Evolutionary conservation across 2,797 vertebrate genomes (phyloP).

Genomic region (Lepus townsendii): DNA sequence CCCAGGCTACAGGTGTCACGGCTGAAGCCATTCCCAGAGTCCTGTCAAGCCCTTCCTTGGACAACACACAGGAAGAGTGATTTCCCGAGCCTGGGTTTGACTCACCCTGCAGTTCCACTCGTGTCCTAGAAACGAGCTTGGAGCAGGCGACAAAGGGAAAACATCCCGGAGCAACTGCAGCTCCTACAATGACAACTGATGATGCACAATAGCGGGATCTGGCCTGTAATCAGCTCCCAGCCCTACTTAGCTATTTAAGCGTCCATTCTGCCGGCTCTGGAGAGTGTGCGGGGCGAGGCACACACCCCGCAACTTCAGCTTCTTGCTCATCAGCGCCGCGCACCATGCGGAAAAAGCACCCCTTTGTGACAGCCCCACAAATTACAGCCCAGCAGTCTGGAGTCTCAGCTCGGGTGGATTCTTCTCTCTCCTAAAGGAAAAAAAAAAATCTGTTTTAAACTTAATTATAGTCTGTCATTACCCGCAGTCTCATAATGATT

Average conservation of each 20-base stretch:
- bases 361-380: constrained; percentile 81
- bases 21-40: neutral
- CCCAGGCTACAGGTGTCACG: neutral
- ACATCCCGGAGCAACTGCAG: constrained; percentile 69
- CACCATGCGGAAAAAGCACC: constrained; percentile 75
- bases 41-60: neutral
- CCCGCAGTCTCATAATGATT: constrained; percentile 86
- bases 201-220: constrained; percentile 80
- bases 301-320: constrained; percentile 20
- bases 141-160: constrained; percentile 64
- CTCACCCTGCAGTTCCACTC: constrained; percentile 30
- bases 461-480: constrained; percentile 89
- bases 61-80: neutral
- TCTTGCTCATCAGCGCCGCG: constrained; percentile 44
- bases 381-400: constrained; percentile 86
- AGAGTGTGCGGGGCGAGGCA: constrained; percentile 60
- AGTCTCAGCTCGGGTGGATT: constrained; percentile 85
- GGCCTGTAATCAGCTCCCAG: constrained; percentile 79
- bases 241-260: constrained; percentile 80
- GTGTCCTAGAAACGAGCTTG: constrained; percentile 74
- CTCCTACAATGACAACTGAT: constrained; percentile 83
- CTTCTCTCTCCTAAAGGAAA: constrained; percentile 86
- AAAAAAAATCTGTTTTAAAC: constrained; percentile 89
- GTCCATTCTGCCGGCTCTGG: constrained; percentile 42
- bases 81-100: neutral